Evolutionary conservation across 92 coral and sea anemone species (phyloP).

Genomic region (Porites evermanni): DNA sequence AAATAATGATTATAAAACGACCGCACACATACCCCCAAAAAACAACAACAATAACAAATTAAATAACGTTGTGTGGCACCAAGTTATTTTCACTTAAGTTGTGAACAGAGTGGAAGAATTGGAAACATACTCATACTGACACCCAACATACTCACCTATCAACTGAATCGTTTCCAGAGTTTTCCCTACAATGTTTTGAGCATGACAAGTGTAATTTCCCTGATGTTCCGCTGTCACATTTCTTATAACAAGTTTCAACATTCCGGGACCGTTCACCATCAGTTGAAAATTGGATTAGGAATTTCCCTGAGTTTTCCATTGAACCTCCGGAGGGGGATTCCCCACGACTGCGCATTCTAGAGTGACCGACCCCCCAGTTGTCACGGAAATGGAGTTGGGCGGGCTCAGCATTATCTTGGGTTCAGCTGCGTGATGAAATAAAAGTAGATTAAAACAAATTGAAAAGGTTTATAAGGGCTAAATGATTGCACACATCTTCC

Average conservation of each 20-base stretch:
- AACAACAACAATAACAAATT: no score
- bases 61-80: no score
- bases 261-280: constrained; percentile 60
- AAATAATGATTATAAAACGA: no score
- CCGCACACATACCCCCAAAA: no score
- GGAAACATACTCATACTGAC: background rate
- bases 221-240: constrained; percentile 61
- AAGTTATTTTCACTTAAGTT: no score
- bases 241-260: constrained; percentile 66
- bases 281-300: constrained; percentile 47
- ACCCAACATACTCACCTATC: constrained; percentile 44
- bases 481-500: no score
- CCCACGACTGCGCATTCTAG: constrained; percentile 80
- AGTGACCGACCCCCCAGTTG: constrained; percentile 76
- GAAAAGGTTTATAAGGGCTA: no score
- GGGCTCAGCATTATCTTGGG: constrained; percentile 80
- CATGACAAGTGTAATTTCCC: constrained; percentile 77
- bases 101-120: no score
- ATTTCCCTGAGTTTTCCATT: constrained; percentile 64
- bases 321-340: constrained; percentile 73
- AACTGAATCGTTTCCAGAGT: constrained; percentile 48
- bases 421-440: constrained; percentile 51
- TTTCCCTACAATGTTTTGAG: constrained; percentile 67
- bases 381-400: constrained; percentile 68
- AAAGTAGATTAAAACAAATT: background rate